Percentiles rank a stretch among this genome's conserved stretches.
These are phyloP conservation scores for Pectinophora gossypiella DNA, from an alignment of 1,140 invertebrate species.

Conservation along the genomic window DNA sequence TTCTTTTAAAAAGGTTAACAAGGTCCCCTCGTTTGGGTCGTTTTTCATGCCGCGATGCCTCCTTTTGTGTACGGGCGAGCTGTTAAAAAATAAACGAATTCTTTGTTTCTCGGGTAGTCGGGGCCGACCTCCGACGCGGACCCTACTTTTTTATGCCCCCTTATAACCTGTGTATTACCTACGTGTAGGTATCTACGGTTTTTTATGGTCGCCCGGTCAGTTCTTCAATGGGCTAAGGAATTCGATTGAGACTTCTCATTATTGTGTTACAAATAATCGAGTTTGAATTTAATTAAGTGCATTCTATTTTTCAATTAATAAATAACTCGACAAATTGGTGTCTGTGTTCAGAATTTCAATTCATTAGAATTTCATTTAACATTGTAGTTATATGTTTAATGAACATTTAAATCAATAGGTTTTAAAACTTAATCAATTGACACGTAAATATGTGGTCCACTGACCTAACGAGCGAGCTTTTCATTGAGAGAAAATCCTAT, in stretches of 20 bases:
- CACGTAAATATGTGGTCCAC: no score
- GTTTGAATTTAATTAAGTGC: no score
- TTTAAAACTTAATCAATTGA: no score
- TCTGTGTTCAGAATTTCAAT: no score
- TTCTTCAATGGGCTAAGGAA: conserved; percentile 74
- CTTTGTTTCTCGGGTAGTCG: conserved; percentile 74
- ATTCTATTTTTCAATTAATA: no score
- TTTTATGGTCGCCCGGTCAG: conserved; percentile 69
- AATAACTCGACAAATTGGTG: no score
- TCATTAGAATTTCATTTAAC: no score
- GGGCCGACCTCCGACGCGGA: conserved; percentile 69
- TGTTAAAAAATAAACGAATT: conserved; percentile 75
- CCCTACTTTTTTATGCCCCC: conserved; percentile 72
- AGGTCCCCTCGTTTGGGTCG: conserved; percentile 67
- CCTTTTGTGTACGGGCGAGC: conserved; percentile 72
- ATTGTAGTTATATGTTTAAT: no score
- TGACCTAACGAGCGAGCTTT: no score
- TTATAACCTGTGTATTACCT: conserved; percentile 73
- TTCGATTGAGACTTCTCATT: conserved; percentile 70
- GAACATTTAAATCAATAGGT: no score
- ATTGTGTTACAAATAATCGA: no score
- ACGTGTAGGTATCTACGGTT: conserved; percentile 74
- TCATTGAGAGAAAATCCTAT: no score
- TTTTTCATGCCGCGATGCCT: conserved; percentile 68
- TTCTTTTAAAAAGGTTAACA: conserved; percentile 74